Evolutionary conservation across 1,140 invertebrate species (phyloP), one percentile per base, ranked within the genome.

Genomic region (Drosophila murphyi): DNA sequence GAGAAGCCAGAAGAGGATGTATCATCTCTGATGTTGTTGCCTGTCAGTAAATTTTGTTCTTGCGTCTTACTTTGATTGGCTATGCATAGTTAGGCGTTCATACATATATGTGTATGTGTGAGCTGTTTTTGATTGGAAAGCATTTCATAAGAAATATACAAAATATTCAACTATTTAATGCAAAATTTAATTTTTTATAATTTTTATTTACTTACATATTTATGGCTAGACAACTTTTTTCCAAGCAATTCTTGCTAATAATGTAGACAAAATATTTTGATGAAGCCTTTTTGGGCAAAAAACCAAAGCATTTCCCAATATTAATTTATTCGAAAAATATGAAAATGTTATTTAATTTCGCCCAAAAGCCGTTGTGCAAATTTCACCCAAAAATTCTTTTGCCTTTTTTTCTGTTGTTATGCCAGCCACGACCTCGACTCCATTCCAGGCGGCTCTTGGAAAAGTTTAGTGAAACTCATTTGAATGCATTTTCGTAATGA

Each of bases 401-500:
- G 59, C 48, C 52, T 45, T 45, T 12, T 54, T 72, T 68, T 20
- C 20, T 68, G 28, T 68, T 54, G 39, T 70, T 55, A 48, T 70
- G 56, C n/a, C 56, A 31, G 4, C 37, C 47, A n/a, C 5, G 20
- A n/a, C 35, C 43, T 5, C 20, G 8, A 5, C 37, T 10, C 39
- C 20, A 3, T 29, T 4, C 43, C 20, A 61, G 45, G 5, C 31
- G 52, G 10, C 50, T 34, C 39, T 73, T 61, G 60, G 35, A 62
- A 74, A 74, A 74, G 56, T 74, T 74, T 39, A 32, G 43, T 43
- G 57, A 71, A 76, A 60, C 80, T 83, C 70, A 88, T 88, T 83
- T 87, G 64, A 88, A 87, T 87, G 83, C 83, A 87, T 69, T 88
- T 88, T 64, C 70, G 68, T 83, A 83, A 89, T 83, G 74, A 89